Evolutionary conservation across 2,113 vertebrate genomes (phyloP), one percentile per base, ranked within the genome.

Genomic region (Myiopsitta monachus): DNA sequence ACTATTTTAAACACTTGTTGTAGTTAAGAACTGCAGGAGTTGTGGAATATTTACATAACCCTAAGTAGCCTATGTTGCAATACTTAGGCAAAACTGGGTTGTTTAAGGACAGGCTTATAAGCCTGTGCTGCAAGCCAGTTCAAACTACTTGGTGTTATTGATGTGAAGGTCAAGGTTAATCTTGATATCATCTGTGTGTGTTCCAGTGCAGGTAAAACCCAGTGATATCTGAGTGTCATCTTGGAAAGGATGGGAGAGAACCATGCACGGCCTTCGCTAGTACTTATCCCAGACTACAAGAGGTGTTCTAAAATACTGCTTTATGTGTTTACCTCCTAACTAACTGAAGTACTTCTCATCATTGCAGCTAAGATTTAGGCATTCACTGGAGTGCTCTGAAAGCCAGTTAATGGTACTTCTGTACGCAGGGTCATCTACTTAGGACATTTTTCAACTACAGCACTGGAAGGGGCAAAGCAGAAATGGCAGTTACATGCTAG

Each of bases 391-490:
- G 76, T 27, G 43, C 49, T 85, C 57, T 87, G 76, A 95, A 91
- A 90, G 61, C 51, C 88, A 23, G 55, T 78, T 92, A 96, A 91
- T 95, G 79, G 77, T 41, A 27, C 62, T 81, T 72, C 77, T 73
- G 24, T 85, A n/a, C 0, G 2, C 44, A 51, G 43, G 90, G 70
- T 90, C 84, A 67, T 70, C 68, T 88, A 92, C 88, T 96, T 91
- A 90, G 62, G 64, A 21, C 82, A 51, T 91, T 92, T 96, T 96
- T 91, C 77, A 89, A 6, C 64, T 80, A 82, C 74, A 28, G 38
- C 31, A 9, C n/a, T 76, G 69, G 83, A 77, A 92, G 66, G 17
- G 61, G 30, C 14, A 70, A 90, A 49, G 36, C 63, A 93, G 49
- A 84, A 76, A 57, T 46, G 61, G 93, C 90, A 95, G 38, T 83